phyloP scores from a whole-genome alignment of 2,888 invertebrate species.

The Adela reaumurella region DNA sequence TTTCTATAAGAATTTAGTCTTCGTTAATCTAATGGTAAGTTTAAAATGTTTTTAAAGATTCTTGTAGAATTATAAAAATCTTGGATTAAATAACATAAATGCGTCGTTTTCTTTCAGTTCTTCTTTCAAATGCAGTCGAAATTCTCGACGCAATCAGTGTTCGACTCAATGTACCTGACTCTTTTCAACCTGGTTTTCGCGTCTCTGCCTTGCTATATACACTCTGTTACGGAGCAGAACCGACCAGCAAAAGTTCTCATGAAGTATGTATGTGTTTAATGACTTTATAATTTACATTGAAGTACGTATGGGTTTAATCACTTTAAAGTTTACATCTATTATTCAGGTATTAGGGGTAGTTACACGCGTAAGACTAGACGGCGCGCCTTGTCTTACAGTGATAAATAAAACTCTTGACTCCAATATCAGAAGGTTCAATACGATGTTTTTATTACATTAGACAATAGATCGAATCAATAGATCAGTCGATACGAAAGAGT shows the following conservation, averaged over 20 bases:
- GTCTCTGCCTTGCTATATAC: constrained; percentile 68
- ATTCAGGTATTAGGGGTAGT: too few relatives aligned
- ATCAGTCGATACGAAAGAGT: too few relatives aligned
- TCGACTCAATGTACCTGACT: constrained; percentile 71
- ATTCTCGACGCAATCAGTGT: constrained; percentile 64
- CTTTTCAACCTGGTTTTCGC: constrained; percentile 75
- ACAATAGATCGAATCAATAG: too few relatives aligned
- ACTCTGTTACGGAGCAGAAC: constrained; percentile 73
- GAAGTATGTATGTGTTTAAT: constrained; percentile 40
- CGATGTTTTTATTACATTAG: too few relatives aligned
- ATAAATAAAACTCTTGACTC: too few relatives aligned
- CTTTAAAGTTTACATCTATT: background rate
- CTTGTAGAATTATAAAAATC: too few relatives aligned
- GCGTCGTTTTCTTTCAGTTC: constrained; percentile 39
- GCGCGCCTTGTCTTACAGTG: too few relatives aligned
- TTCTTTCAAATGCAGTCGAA: constrained; percentile 52
- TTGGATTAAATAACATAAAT: too few relatives aligned
- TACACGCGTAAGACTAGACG: too few relatives aligned
- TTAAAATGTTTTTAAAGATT: too few relatives aligned
- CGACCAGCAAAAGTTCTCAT: constrained; percentile 51
- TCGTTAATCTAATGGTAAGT: constrained; percentile 61
- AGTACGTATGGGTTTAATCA: background rate
- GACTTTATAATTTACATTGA: too few relatives aligned
- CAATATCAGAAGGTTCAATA: too few relatives aligned
- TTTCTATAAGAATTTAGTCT: constrained; percentile 81